phyloP scores from a whole-genome alignment of 2,888 invertebrate species.

The Aphidoletes aphidimyza region DNA sequence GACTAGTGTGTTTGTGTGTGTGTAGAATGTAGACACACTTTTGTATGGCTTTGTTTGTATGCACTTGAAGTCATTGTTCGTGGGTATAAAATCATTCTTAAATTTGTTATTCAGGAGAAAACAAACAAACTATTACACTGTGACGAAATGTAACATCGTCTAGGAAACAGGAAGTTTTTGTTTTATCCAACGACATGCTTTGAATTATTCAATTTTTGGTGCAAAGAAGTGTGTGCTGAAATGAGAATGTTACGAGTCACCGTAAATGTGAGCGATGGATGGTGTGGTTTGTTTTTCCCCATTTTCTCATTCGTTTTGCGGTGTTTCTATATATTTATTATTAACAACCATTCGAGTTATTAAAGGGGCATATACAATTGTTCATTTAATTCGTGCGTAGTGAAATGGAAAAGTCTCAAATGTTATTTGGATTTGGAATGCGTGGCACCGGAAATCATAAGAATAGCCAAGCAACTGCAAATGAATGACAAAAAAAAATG shows the following conservation, averaged over 20 bases:
- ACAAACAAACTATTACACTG: too few relatives aligned
- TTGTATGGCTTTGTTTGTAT: background rate
- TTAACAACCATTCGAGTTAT: background rate
- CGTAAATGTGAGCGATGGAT: background rate
- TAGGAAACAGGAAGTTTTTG: background rate
- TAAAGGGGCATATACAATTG: slow-evolving; percentile 6
- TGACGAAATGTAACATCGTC: background rate
- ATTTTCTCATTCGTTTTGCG: background rate
- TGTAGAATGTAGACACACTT: background rate
- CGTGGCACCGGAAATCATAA: background rate
- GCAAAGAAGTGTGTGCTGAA: background rate
- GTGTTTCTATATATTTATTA: background rate
- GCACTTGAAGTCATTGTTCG: background rate
- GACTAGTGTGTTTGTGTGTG: background rate
- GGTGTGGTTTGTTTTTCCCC: background rate
- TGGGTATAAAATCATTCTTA: too few relatives aligned
- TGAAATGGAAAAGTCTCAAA: background rate
- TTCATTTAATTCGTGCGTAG: background rate
- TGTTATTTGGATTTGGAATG: background rate
- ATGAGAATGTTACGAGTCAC: background rate
- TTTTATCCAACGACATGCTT: background rate
- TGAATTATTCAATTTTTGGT: background rate
- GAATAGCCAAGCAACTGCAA: background rate
- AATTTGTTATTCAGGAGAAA: too few relatives aligned
- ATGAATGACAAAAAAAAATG: background rate